Evolutionary conservation across 1,140 invertebrate genomes (phyloP), one percentile per base, ranked within the genome.

Genomic region (Camponotus pennsylvanicus): DNA sequence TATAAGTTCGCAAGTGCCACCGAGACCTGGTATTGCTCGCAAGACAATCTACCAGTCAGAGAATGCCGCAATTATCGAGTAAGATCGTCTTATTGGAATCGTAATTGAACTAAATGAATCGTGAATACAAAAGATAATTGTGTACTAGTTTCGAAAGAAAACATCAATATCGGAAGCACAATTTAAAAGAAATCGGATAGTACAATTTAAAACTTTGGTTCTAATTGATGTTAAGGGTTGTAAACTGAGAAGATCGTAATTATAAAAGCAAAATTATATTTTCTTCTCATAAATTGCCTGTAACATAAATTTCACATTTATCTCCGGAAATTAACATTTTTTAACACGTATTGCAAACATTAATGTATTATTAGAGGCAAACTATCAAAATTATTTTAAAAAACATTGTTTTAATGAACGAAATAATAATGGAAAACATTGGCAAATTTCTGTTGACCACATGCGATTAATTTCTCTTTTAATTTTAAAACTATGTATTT

Each of bases 1-100:
- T 73, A 40, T 45, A 73, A 82, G 79, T 82, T 82, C 61, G 79
- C 69, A 83, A 75, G 69, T 61, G 55, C n/a, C 70, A 83, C 27
- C 71, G 69, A 83, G 55, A 83, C 42, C 32, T 52, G n/a, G 40
- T 83, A 75, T 83, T 61, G 71, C 52, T 45, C 32, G 55, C 69
- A 45, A 73, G 79, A 83, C 69, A 75, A 75, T 75, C 27, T 75
- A 61, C 8, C 42, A 75, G 55, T 63, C 40, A 18, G 66, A 82
- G 78, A 82, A 71, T 42, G 67, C 27, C 52, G 13, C 34, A 75
- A 83, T 83, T 75, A 73, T n/a, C 55, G 27, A 73, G 49, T 73
- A 73, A 9, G 27, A 21, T 40, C 27, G 27, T 73, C 34, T 61
- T 49, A 49, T 83, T 18, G 66, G 42, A 66, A 66, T 32, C 0